Base-by-base conservation (phyloP, 92 coral and sea anemone species). In the Porites evermanni region DNA sequence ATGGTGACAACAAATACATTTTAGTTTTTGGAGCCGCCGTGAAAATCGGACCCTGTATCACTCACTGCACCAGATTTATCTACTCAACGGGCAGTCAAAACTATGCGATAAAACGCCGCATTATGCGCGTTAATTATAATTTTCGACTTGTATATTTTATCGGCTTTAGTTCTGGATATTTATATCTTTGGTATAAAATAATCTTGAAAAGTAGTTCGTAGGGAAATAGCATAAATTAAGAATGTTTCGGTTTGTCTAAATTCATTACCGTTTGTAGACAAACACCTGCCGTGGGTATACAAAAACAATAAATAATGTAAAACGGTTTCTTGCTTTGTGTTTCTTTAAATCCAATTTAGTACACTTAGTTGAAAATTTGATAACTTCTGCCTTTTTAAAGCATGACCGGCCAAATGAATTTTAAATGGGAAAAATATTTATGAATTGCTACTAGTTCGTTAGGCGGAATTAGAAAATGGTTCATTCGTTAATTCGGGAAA, bases 311-410 rank as follows among this genome's bases (percentile, higher is more conserved):
- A 80, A 68, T 81, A 69, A 81, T 68, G 68, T 18, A 70, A 81
- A 81, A 54, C n/a, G 70, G 11, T 59, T 13, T 58, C 81, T 14
- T 59, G 79, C 47, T 64, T 50, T 73, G 53, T 58, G 58, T 81
- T 77, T 56, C 64, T 72, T 72, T 38, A 44, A 72, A 72, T 61
- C 79, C 87, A 83, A 72, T 72, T 72, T 64, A 73, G 78, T 10
- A 18, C 79, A 72, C 63, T 72, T 64, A 47, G 70, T 50, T 72
- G 51, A 74, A 72, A 72, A 72, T 70, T 83, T 60, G 63, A 61
- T 60, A 53, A 70, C 77, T 70, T 70, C 23, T 29, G 13, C 72
- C 72, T 61, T 74, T 83, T 20, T 54, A 38, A 68, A 3, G 13
- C 68, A 52, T 32, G 12, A 79, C 20, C 64, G 60, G 13, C 51